Base-by-base conservation (phyloP, 1,140 invertebrate species). In the Bradynema listronoti region DNA sequence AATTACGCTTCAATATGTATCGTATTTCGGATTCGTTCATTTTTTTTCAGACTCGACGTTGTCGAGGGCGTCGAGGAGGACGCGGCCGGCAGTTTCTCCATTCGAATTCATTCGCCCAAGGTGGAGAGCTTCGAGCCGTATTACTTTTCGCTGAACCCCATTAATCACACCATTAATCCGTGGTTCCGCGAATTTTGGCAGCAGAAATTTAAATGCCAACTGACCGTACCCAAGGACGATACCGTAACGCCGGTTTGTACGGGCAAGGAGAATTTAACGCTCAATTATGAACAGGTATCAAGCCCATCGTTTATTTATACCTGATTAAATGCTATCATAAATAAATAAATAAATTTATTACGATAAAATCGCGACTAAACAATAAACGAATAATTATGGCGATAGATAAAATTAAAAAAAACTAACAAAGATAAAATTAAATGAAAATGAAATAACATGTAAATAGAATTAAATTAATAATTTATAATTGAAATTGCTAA, bases 161-260 rank as follows among this genome's bases (percentile, higher is more conserved):
- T 77, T 53, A 85, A 79, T 63, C 87, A 87, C 76, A 75, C 75
- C 1, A 77, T 85, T 25, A 87, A 88, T 79, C 86, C 86, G 1
- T 88, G 87, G 87, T 87, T 88, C 76, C 78, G 79, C 22, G 86
- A 87, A 73, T 87, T 86, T 78, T 87, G 86, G 86, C 84, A 87
- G 75, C 76, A 82, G 36, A 83, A 83, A 63, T 87, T 87, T 78
- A 81, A 83, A 56, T 88, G 86, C 70, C 76, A 77, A 11, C 71
- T 87, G 16, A 75, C 65, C 4, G 58, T 78, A n/a, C 70, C 62
- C 14, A 75, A 78, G 51, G 67, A 78, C 55, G 78, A 78, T 41
- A 70, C 64, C 22, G 64, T 77, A 27, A 78, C 58, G 14, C 60
- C 61, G 47, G 56, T 68, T 6, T 65, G 74, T 55, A 73, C 61